Percentiles rank a stretch among this genome's conserved stretches.
Conservation (phyloP, 2,797 vertebrate genomes). For the Tolypeutes matacus region DNA sequence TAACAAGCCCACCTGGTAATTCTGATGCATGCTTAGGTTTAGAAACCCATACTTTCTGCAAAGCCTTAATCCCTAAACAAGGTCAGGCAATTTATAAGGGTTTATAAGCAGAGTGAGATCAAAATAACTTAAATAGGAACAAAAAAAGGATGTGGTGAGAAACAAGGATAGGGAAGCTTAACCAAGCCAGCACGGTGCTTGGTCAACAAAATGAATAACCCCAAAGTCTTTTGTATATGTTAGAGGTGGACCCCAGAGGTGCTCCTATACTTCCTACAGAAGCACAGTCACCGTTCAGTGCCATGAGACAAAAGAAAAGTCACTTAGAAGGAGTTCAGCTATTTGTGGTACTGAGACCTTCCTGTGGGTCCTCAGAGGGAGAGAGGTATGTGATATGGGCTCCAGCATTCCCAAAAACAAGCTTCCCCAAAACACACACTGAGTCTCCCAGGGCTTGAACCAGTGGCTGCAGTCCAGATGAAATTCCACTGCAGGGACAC, state of each 20-base stretch:
- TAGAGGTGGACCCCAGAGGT: too few relatives aligned
- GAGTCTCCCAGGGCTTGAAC: neutral
- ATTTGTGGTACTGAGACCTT: neutral
- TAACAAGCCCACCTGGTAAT: neutral
- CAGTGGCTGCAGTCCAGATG: neutral
- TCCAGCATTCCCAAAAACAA: neutral
- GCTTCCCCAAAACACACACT: neutral
- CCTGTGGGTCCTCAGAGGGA: neutral
- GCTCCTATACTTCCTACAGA: neutral
- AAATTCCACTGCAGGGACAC: neutral
- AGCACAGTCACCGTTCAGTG: neutral
- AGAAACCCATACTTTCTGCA: neutral
- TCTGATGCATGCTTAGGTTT: neutral
- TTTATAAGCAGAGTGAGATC: neutral
- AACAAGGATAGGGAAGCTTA: neutral
- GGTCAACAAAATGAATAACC: neutral
- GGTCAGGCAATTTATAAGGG: neutral
- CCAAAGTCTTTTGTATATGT: neutral
- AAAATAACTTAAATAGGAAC: neutral
- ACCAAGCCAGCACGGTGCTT: neutral
- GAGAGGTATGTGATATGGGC: neutral
- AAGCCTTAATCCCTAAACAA: neutral
- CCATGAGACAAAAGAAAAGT: neutral
- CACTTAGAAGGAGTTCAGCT: neutral
- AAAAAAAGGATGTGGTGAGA: neutral